phyloP scores from a whole-genome alignment of 2,113 vertebrate genomes.

The Eupsittula cactorum region DNA sequence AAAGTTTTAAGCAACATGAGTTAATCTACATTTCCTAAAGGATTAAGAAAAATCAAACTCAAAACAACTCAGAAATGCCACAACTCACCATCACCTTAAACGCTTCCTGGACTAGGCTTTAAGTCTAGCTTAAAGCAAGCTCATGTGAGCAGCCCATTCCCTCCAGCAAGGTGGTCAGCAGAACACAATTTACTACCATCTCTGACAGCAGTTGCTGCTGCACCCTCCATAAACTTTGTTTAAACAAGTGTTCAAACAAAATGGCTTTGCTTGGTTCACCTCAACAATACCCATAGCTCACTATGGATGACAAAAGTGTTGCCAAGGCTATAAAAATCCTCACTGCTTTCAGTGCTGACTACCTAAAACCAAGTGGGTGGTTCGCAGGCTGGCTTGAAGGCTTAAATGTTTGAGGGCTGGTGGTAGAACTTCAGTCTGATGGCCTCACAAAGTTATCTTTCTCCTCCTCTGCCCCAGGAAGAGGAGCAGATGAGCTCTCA shows the following conservation, averaged over 20 bases:
- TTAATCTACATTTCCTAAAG: background rate
- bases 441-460: background rate
- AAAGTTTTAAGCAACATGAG: background rate
- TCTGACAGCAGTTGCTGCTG: background rate
- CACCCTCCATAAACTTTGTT: conserved; percentile 38
- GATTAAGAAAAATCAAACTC: background rate
- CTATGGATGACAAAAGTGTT: background rate
- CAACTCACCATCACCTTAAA: background rate
- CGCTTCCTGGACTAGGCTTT: background rate
- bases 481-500: background rate
- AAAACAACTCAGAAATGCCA: background rate
- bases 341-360: background rate
- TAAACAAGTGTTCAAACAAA: conserved; percentile 28
- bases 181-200: background rate
- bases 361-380: background rate
- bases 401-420: fast-evolving
- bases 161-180: background rate
- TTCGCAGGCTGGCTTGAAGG: background rate
- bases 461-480: background rate
- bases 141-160: background rate
- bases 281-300: background rate
- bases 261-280: background rate
- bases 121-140: background rate
- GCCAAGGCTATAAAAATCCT: background rate
- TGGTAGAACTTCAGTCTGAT: background rate